Base-by-base conservation (phyloP, 2,888 invertebrate species). In the Caenorhabditis becei region DNA sequence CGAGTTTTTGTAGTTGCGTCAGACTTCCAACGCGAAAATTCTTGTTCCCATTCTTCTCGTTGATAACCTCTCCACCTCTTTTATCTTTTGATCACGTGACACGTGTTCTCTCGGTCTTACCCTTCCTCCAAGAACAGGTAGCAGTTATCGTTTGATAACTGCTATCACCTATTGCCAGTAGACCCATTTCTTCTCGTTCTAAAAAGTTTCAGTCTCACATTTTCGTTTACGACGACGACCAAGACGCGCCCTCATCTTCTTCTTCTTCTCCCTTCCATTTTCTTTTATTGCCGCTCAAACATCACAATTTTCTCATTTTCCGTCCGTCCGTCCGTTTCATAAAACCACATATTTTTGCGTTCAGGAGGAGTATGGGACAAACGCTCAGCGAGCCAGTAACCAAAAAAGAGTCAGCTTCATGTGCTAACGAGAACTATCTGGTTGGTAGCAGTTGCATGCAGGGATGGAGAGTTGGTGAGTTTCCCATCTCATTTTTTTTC, bases 381-480 rank as follows among this genome's bases (percentile, higher is more conserved):
- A 97, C 97, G 89, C 93, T 99, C 84, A 96, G 97, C 79, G 97
- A 98, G 93, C 98, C 98, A 53, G 95, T 97, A 85, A 97, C 97
- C 16, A 92, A 92, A 37, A 94, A 93, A 69, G 84, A 85, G 49
- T 84, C 85, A 47, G 91, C 92, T 26, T 86, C 86, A 11, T 89
- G 89, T 65, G 87, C 81, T 26, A 89, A 89, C 69, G 72, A 80
- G 24, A 70, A 62, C 10, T 89, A 87, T 83, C 79, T 85, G 35
- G 96, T 99, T 5, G 98, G 96, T n/a, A 96, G 97, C 0, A 97
- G 97, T 23, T 97, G 96, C 91, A 99, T 99, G 98, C 99, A 99
- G 92, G 99, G 99, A 92, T 99, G 99, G 99, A 93, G 99, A 83
- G 95, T 97, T 74, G 96, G 96, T 93, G 91, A 69, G 87, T 37